These are phyloP conservation scores for Drosophila lacertosa DNA, from an alignment of 1,140 invertebrate genomes.

Conservation along the genomic window DNA sequence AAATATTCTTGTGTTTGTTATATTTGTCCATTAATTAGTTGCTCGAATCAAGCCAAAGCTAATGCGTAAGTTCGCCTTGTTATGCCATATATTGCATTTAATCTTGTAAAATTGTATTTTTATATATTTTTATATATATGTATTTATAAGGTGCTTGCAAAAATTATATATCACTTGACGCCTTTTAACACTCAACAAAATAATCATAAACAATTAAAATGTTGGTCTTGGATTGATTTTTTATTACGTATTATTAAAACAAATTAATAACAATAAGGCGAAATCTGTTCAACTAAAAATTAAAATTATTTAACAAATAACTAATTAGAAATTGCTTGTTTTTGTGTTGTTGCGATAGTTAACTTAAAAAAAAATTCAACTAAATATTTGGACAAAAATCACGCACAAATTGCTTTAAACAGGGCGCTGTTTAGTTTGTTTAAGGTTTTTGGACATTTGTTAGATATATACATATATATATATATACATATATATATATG, in stretches of 20 bases:
- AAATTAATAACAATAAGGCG: constrained; percentile 68
- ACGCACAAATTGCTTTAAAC: too few relatives aligned
- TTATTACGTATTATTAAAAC: constrained; percentile 59
- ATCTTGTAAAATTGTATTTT: constrained; percentile 16
- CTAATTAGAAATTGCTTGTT: constrained; percentile 47
- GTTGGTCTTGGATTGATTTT: constrained; percentile 42
- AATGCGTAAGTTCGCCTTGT: constrained; percentile 26
- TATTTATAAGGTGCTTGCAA: constrained; percentile 7
- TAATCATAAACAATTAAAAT: constrained; percentile 8
- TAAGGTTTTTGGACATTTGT: constrained; percentile 28
- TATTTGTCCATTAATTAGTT: constrained; percentile 22
- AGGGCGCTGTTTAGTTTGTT: constrained; percentile 20
- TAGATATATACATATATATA: constrained; percentile 46
- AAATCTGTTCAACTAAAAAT: constrained; percentile 65
- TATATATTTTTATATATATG: constrained; percentile 3
- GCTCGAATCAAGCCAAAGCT: constrained; percentile 56
- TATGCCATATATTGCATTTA: constrained; percentile 22
- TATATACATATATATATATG: constrained; percentile 46
- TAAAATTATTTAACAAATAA: constrained; percentile 80
- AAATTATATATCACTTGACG: constrained; percentile 69
- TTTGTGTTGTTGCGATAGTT: constrained; percentile 11
- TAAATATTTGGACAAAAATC: too few relatives aligned
- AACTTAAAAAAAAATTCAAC: too few relatives aligned
- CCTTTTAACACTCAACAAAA: constrained; percentile 22
- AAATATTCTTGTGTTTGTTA: constrained; percentile 40